phyloP scores from a whole-genome alignment of 2,113 vertebrate species.

The Microtus richardsoni region DNA sequence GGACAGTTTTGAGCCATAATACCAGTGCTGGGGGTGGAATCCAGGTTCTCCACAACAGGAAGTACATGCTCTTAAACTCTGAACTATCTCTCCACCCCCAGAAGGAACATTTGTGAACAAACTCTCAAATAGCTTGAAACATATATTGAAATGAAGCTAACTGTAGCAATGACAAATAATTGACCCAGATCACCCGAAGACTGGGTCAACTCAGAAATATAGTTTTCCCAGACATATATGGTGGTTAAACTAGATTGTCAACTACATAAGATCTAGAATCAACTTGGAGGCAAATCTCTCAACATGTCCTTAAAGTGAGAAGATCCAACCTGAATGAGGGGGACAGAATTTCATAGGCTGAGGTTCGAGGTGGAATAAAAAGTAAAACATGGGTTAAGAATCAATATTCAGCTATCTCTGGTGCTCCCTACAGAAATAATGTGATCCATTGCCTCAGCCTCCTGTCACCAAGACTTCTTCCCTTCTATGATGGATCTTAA shows the following conservation, averaged over 20 bases:
- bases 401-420: background rate
- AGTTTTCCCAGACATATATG: background rate
- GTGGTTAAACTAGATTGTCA: background rate
- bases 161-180: background rate
- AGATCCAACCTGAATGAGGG: background rate
- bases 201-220: background rate
- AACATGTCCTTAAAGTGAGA: background rate
- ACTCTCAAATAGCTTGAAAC: background rate
- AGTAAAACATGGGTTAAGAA: background rate
- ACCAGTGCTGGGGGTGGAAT: background rate
- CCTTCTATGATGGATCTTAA: background rate
- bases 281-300: background rate
- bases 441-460: background rate
- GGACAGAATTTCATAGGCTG: background rate
- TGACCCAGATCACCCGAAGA: background rate
- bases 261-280: background rate
- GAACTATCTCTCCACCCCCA: background rate
- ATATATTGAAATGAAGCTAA: background rate
- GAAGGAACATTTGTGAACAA: background rate
- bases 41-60: background rate
- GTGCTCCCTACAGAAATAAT: background rate
- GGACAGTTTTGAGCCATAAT: background rate
- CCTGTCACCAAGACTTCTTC: background rate
- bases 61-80: background rate
- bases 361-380: background rate